Evolutionary conservation across 2,888 invertebrate species (phyloP).

Genomic region (Epistrophe grossulariae): DNA sequence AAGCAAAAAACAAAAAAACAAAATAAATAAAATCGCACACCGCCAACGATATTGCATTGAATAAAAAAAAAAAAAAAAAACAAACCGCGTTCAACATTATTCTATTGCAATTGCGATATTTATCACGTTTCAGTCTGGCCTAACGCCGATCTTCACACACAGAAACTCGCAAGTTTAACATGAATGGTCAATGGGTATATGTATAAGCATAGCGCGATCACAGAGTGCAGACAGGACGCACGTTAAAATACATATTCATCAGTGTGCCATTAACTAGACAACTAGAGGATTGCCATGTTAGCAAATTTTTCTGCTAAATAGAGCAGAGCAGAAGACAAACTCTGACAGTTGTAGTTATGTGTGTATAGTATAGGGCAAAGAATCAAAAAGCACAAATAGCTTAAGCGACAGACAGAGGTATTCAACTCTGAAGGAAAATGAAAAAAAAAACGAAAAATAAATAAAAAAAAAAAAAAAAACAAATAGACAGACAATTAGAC

Average conservation of each 20-base stretch:
- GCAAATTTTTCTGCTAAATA: constrained; percentile 66
- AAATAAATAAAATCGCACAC: constrained; percentile 46
- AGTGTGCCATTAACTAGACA: constrained; percentile 54
- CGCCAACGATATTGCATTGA: constrained; percentile 60
- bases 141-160: constrained; percentile 70
- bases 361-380: constrained; percentile 43
- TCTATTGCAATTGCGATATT: constrained; percentile 58
- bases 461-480: constrained; percentile 52
- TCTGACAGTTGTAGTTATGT: constrained; percentile 37
- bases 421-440: constrained; percentile 10
- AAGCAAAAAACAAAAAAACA: constrained; percentile 33
- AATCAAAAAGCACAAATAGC: constrained; percentile 50
- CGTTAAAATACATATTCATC: constrained; percentile 61
- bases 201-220: neutral
- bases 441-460: constrained; percentile 34
- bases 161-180: constrained; percentile 52
- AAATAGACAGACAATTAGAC: constrained; percentile 75
- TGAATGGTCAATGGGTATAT: constrained; percentile 69
- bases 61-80: neutral
- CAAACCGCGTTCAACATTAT: neutral
- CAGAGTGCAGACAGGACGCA: constrained; percentile 63
- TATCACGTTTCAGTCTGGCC: constrained; percentile 70
- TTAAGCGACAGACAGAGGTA: constrained; percentile 41
- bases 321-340: constrained; percentile 61
- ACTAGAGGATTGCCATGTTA: constrained; percentile 63